Percentiles rank a stretch among this genome's conserved stretches.
Evolutionary conservation across 1,140 invertebrate genomes (phyloP).

Genomic region (Caenorhabditis latens): DNA sequence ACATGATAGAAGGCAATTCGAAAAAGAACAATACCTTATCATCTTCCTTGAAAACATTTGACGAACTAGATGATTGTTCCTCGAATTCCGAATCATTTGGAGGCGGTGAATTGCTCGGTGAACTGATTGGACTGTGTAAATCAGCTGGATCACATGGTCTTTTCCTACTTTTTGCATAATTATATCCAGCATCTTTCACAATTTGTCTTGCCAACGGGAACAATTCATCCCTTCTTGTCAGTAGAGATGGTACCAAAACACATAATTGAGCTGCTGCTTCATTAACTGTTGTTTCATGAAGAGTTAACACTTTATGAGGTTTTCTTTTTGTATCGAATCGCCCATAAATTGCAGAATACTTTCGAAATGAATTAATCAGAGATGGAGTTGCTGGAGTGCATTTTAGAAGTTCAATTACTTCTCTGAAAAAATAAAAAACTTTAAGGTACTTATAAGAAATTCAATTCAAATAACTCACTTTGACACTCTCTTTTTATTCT

Average conservation of each 20-base stretch:
- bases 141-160: constrained; percentile 36
- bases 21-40: neutral
- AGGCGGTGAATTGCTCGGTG: constrained; percentile 24
- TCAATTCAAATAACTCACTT: constrained; percentile 12
- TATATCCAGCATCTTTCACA: constrained; percentile 80
- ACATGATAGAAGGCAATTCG: neutral
- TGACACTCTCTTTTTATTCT: constrained; percentile 84
- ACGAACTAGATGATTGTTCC: constrained; percentile 31
- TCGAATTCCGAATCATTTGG: constrained; percentile 35
- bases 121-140: constrained; percentile 41
- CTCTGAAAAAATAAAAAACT: constrained; percentile 62
- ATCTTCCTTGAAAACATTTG: neutral
- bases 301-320: constrained; percentile 88
- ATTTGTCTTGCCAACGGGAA: constrained; percentile 93
- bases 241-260: constrained; percentile 87
- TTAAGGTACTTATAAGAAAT: too few relatives aligned
- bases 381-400: constrained; percentile 89
- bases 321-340: constrained; percentile 93
- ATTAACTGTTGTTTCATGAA: constrained; percentile 96
- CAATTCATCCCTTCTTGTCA: constrained; percentile 92
- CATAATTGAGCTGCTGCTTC: constrained; percentile 96
- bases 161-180: constrained; percentile 48
- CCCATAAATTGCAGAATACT: constrained; percentile 95
- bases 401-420: constrained; percentile 84
- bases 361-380: constrained; percentile 91